A percentile compares a stretch with the other conserved stretches of the same genome.
phyloP scores from a whole-genome alignment of 1,140 invertebrate species.

The Lycorma delicatula region DNA sequence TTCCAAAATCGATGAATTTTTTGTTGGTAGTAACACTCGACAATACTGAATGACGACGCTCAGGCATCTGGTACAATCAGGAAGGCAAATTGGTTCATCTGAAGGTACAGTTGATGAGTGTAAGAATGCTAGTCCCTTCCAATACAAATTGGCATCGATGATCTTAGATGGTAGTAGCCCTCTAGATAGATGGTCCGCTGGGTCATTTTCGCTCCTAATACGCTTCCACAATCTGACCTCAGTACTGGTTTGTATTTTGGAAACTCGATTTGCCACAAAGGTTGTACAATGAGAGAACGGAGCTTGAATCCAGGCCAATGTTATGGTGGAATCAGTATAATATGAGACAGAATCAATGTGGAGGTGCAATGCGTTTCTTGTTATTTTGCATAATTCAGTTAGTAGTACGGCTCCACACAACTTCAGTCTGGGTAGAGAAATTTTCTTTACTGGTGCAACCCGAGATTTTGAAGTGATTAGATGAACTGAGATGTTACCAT shows the following conservation, averaged over 20 bases:
- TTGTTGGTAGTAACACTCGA: too few species aligned
- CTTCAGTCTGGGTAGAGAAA: slow-evolving; percentile 5
- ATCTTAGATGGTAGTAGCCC: slow-evolving; percentile 29
- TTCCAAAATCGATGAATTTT: not conserved
- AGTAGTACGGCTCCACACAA: slow-evolving; percentile 31
- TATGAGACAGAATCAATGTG: not conserved
- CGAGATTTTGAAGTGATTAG: slow-evolving; percentile 1
- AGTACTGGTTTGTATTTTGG: slow-evolving; percentile 31
- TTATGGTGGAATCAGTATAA: slow-evolving; percentile 36
- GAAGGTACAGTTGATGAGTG: too few species aligned
- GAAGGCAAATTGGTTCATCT: not conserved
- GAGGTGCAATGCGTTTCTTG: not conserved
- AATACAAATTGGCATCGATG: slow-evolving; percentile 19
- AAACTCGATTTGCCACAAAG: slow-evolving; percentile 37
- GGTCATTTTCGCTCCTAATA: slow-evolving; percentile 36
- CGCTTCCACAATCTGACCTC: slow-evolving; percentile 35
- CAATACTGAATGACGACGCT: not conserved
- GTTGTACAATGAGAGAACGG: slow-evolving; percentile 30
- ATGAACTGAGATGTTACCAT: not conserved
- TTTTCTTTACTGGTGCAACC: slow-evolving; percentile 1
- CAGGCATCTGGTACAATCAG: not conserved
- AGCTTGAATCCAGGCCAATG: slow-evolving; percentile 33
- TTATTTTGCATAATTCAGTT: slow-evolving; percentile 14
- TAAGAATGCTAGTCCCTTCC: slow-evolving; percentile 17
- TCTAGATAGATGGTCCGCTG: slow-evolving; percentile 38